Conservation (phyloP, 2,113 vertebrate species). For the Chloropsis cyanopogon region DNA sequence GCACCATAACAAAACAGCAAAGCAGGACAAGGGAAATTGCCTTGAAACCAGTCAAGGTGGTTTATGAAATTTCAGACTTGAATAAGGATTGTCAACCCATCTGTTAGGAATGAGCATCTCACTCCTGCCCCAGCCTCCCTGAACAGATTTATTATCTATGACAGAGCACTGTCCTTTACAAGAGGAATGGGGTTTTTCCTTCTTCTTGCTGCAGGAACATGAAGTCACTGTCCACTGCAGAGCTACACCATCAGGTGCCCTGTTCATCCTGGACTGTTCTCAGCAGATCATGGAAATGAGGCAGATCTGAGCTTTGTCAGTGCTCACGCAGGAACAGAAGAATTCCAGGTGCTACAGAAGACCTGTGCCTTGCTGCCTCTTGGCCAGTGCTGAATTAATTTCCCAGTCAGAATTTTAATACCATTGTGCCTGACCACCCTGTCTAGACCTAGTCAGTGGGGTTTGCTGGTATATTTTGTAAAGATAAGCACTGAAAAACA, state of each 20-base stretch:
- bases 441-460: not conserved
- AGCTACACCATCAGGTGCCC: fast-evolving
- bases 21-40: not conserved
- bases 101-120: not conserved
- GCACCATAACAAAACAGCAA: not conserved
- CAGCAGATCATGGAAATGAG: not conserved
- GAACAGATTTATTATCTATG: not conserved
- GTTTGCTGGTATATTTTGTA: not conserved
- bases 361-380: not conserved
- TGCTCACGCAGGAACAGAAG: not conserved
- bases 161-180: not conserved
- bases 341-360: not conserved
- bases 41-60: not conserved
- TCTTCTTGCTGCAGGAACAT: not conserved
- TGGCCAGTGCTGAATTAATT: not conserved
- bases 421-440: not conserved
- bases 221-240: not conserved
- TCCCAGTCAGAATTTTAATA: not conserved
- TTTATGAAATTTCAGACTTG: not conserved
- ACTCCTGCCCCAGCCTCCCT: not conserved
- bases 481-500: not conserved
- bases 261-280: not conserved
- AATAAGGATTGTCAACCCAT: not conserved
- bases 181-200: not conserved
- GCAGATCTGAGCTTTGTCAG: not conserved